Percentiles rank a stretch among this genome's conserved stretches.
Conservation (phyloP, 2,888 invertebrate species). For the Nemotelus pantherinus region DNA sequence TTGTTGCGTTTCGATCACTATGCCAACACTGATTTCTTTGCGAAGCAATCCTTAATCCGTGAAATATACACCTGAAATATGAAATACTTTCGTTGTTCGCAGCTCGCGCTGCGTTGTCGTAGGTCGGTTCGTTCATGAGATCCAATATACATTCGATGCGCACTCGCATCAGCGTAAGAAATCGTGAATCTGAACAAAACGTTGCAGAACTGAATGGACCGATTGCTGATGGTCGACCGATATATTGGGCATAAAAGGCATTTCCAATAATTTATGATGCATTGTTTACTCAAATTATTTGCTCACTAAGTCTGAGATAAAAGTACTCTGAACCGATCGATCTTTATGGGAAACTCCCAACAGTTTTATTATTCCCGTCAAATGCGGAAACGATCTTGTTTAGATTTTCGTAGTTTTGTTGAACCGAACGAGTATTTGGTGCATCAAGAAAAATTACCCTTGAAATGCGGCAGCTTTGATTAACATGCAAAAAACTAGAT, state of each 20-base stretch:
- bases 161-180: slow-evolving; percentile 4
- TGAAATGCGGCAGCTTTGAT: too few relatives aligned
- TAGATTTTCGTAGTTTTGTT: not conserved
- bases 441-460: too few relatives aligned
- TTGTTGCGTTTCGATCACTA: too few relatives aligned
- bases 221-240: slow-evolving; percentile 40
- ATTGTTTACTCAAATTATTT: slow-evolving; percentile 51
- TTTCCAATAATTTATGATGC: slow-evolving; percentile 48
- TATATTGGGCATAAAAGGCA: slow-evolving; percentile 43
- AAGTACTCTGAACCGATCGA: slow-evolving; percentile 46
- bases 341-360: slow-evolving; percentile 50
- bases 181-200: slow-evolving; percentile 30
- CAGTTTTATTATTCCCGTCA: slow-evolving; percentile 31
- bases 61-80: slow-evolving; percentile 24
- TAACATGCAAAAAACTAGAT: too few relatives aligned
- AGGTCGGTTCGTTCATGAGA: slow-evolving; percentile 2
- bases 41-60: not conserved
- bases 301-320: slow-evolving; percentile 48
- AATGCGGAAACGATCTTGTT: not conserved
- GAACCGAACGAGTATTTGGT: not conserved
- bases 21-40: not conserved
- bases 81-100: not conserved
- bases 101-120: slow-evolving; percentile 34
- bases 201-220: slow-evolving; percentile 7
- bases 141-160: not conserved